Base-by-base conservation (phyloP, 1,140 invertebrate species). In the Pogonognathellus flavescens region DNA sequence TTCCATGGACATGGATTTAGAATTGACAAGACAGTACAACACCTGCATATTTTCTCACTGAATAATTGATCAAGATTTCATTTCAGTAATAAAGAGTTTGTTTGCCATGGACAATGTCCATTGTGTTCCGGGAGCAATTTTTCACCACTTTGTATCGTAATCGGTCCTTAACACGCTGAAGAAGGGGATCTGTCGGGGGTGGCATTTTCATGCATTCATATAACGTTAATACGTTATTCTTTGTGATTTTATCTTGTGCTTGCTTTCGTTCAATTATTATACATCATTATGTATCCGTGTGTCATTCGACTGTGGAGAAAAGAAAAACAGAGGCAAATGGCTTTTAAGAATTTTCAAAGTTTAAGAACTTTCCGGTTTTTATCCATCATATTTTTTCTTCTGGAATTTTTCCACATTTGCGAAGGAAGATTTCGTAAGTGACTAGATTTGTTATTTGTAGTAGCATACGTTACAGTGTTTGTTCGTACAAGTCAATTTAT, bases 371-470 rank as follows among this genome's bases (percentile, higher is more conserved):
- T 76, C 31, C 31, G 70, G 13, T 76, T 76, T 50, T 50, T 76
- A 41, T n/a, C 70, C 25, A n/a, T 76, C n/a, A 8, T 76, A 6
- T 76, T 76, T 76, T 50, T 76, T 31, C 70, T 76, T 3, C 41
- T 76, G 70, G 70, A 76, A 49, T 76, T 76, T 50, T 81, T 81
- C 18, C 50, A 53, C 3, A 20, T 53, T 1, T 31, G 96, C 96
- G 90, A 93, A 93, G 59, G 93, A 93, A 16, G 93, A 95, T 41
- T 82, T 81, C 31, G 20, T 62, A 55, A 80, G 80, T 80, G n/a
- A n/a, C n/a, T n/a, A n/a, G n/a, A n/a, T n/a, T n/a, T n/a, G 11
- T 66, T 31, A 9, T 25, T 66, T 66, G 5, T n/a, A n/a, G n/a
- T n/a, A n/a, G n/a, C n/a, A n/a, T n/a, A n/a, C n/a, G n/a, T n/a